phyloP scores from a whole-genome alignment of 2,113 vertebrate species.

The Rhegmatorhina hoffmannsi region DNA sequence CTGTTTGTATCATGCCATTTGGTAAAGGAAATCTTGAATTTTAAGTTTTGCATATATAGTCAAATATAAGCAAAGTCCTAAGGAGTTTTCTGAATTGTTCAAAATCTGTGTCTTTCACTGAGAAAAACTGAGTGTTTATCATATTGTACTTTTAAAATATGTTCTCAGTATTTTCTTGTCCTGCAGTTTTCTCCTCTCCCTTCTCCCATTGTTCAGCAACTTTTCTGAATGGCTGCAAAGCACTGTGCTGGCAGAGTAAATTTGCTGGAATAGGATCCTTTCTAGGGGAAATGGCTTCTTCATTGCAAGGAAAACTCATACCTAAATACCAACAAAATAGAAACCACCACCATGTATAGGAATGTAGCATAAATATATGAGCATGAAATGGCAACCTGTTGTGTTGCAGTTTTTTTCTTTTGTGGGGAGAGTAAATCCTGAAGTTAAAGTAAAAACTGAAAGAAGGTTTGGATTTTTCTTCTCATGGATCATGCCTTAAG shows the following conservation, averaged over 20 bases:
- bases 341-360: rapidly evolving
- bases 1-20: background rate
- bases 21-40: background rate
- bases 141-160: background rate
- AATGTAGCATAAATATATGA: background rate
- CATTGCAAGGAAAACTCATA: background rate
- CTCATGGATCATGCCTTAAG: background rate
- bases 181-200: background rate
- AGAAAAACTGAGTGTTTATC: background rate
- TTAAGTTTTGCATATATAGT: background rate
- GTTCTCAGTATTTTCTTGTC: background rate
- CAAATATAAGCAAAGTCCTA: background rate
- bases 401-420: background rate
- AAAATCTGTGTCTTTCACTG: background rate
- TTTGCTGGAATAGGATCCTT: background rate
- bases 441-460: background rate
- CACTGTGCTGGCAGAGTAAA: background rate
- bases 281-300: background rate
- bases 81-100: background rate
- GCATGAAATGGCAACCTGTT: background rate
- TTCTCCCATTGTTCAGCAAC: background rate
- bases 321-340: background rate
- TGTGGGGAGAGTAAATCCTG: background rate
- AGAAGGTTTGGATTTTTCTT: background rate
- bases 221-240: background rate